Base-by-base conservation (phyloP, 2,888 invertebrate species). In the Geotrupes spiniger region DNA sequence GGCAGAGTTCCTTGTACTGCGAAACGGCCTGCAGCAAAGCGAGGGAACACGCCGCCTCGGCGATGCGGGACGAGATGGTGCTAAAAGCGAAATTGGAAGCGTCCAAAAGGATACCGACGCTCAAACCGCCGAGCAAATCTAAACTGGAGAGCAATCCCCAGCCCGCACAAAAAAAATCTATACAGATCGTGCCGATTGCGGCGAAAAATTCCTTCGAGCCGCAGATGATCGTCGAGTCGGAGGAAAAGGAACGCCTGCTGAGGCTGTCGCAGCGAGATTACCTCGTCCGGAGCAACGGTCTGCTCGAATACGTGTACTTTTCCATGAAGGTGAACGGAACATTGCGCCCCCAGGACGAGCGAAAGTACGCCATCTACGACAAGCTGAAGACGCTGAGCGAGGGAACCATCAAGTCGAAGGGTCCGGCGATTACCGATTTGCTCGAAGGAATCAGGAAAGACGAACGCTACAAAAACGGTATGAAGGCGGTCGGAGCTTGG, bases 1-100 rank as follows among this genome's bases (percentile, higher is more conserved):
- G 84, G 36, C 81, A 84, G 42, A 83, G 81, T 49, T 85, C 86
- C 2, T 74, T 87, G 48, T 89, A 87, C 68, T 84, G 85, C 38
- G 82, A 84, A 56, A 91, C 90, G 0, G 84, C 83, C 0, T 83
- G 88, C 0, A 89, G 89, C 43, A 81, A 87, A 51, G 87, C 88
- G 0, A 79, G 89, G 37, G 89, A 88, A 50, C 86, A 86, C 64
- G 86, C 87, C 40, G 81, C 86, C 0, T 79, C 84, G 28, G 74
- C 82, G 12, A 80, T 88, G 58, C 78, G 87, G 9, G 83, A 87
- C 46, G 86, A 87, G 65, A 79, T 83, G 68, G 73, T 77, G 69
- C 70, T 76, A 1, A 79, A 78, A 69, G 80, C 78, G 2, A 82
- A 80, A 69, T 72, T 78, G 3, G 83, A 83, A 65, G 80, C 79